These are phyloP conservation scores for Pituophis catenifer DNA, from an alignment of 2,113 vertebrate species.

Conservation along the genomic window DNA sequence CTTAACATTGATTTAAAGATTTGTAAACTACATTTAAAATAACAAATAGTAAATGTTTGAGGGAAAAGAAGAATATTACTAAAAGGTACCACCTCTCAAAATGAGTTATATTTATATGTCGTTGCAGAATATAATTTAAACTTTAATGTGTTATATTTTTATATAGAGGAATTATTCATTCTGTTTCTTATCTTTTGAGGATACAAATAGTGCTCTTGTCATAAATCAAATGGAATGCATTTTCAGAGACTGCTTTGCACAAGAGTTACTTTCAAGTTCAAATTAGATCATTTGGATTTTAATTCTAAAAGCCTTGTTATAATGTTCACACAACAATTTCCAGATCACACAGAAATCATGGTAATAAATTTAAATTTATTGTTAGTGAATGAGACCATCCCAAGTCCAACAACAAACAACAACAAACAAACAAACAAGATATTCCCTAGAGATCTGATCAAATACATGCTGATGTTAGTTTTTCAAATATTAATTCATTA, in stretches of 20 bases:
- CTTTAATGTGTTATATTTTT: conserved; percentile 1
- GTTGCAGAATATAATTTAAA: neutral
- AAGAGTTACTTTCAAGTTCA: conserved; percentile 4
- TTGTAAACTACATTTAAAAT: neutral
- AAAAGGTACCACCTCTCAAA: rapidly evolving
- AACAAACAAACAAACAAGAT: neutral
- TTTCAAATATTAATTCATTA: neutral
- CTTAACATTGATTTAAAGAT: neutral
- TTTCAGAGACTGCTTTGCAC: neutral
- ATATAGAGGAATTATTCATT: neutral
- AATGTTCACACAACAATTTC: conserved; percentile 5
- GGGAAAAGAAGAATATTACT: neutral
- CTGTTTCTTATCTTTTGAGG: neutral
- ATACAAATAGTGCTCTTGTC: neutral
- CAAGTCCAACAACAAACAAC: neutral
- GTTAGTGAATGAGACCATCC: neutral
- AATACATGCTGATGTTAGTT: neutral
- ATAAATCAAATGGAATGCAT: neutral
- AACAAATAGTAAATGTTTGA: neutral
- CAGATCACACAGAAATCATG: neutral
- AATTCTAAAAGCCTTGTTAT: neutral
- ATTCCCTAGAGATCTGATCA: neutral
- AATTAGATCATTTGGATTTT: neutral
- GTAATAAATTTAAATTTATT: neutral
- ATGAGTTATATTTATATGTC: neutral